Percentiles rank a stretch among this genome's conserved stretches.
These are phyloP conservation scores for Acanthosepion lycidas DNA, from an alignment of 2,888 invertebrate species.

Conservation along the genomic window DNA sequence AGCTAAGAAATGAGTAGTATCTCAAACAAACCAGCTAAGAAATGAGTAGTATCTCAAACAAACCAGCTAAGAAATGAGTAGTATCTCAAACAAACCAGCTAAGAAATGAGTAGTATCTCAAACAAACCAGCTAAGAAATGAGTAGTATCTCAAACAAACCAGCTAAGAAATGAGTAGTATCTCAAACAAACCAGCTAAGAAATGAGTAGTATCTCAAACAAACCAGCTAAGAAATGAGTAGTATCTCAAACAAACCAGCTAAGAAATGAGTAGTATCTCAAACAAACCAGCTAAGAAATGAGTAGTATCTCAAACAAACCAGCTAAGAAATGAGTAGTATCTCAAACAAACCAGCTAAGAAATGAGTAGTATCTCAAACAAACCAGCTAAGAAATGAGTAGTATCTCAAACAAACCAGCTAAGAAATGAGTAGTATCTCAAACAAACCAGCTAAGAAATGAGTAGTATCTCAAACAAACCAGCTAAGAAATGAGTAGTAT, in stretches of 20 bases:
- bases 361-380: neutral
- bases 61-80: neutral
- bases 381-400: neutral
- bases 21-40: neutral
- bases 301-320: neutral
- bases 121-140: neutral
- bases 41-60: neutral
- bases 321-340: neutral
- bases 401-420: neutral
- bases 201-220: neutral
- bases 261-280: neutral
- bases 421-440: neutral
- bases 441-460: neutral
- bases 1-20: neutral
- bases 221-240: neutral
- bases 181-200: neutral
- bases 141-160: neutral
- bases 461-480: neutral
- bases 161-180: neutral
- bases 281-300: neutral
- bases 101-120: neutral
- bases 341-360: neutral
- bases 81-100: neutral
- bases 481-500: neutral
- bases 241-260: neutral